Conservation (phyloP, 2,113 vertebrate species). For the Stomatorhinus ivindoensis region DNA sequence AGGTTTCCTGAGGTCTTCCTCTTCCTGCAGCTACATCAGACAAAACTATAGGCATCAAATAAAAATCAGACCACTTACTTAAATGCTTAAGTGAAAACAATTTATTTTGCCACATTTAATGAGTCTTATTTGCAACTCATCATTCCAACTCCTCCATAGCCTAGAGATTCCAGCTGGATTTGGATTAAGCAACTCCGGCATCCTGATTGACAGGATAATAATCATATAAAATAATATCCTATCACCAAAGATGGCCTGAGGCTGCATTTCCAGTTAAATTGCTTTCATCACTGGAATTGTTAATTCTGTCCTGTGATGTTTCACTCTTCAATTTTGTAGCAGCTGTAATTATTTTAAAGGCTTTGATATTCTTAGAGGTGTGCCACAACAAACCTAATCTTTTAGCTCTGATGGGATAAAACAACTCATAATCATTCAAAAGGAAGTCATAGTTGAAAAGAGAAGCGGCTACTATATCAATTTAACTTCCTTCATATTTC, state of each 20-base stretch:
- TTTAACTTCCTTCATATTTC: neutral
- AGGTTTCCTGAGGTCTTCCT: neutral
- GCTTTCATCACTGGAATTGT: neutral
- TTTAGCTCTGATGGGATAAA: neutral
- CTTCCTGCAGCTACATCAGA: neutral
- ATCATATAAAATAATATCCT: neutral
- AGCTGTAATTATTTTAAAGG: neutral
- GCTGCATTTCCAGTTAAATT: neutral
- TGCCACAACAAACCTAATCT: neutral
- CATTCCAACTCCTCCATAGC: neutral
- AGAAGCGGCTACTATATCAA: neutral
- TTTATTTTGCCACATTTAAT: neutral
- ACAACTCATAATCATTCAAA: neutral
- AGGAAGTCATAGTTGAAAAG: neutral
- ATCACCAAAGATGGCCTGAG: neutral
- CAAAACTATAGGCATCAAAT: neutral
- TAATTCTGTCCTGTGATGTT: neutral
- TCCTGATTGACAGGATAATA: neutral
- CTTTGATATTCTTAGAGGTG: constrained; percentile 5
- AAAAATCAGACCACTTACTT: neutral
- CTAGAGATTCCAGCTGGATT: neutral
- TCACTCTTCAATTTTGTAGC: neutral
- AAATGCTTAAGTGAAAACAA: neutral
- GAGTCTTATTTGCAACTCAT: neutral
- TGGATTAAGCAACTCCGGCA: neutral